Percentiles rank a stretch among this genome's conserved stretches.
phyloP scores from a whole-genome alignment of 2,888 invertebrate species.

The Bellardia bayeri region DNA sequence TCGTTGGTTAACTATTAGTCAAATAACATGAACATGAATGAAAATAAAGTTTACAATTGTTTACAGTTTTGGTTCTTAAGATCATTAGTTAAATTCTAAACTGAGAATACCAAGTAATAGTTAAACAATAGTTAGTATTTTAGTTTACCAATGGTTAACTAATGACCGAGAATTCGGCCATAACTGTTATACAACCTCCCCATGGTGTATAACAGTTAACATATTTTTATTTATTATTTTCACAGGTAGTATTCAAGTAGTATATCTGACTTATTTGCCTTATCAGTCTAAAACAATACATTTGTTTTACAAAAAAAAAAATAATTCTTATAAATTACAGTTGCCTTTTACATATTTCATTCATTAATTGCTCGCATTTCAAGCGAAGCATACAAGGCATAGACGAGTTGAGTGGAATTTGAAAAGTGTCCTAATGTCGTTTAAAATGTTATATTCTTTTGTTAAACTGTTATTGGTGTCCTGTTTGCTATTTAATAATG shows the following conservation, averaged over 20 bases:
- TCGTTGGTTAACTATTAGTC: too few species aligned
- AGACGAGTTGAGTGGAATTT: neutral
- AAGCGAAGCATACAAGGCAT: constrained; percentile 31
- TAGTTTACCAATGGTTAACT: too few species aligned
- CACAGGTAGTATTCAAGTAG: neutral
- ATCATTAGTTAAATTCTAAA: too few species aligned
- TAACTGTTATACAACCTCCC: constrained; percentile 27
- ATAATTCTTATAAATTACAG: constrained; percentile 65
- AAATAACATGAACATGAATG: too few species aligned
- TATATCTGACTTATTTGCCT: constrained; percentile 15
- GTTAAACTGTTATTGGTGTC: constrained; percentile 48
- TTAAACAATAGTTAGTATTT: too few species aligned
- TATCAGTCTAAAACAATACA: constrained; percentile 21
- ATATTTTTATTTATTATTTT: neutral
- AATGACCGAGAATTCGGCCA: too few species aligned
- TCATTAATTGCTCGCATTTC: constrained; percentile 55
- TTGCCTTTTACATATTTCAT: constrained; percentile 29
- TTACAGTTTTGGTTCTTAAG: too few species aligned
- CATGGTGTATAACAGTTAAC: constrained; percentile 25
- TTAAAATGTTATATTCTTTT: constrained; percentile 53
- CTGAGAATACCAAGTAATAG: too few species aligned
- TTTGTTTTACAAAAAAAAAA: constrained; percentile 5
- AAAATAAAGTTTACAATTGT: too few species aligned
- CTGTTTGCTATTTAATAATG: constrained; percentile 32
- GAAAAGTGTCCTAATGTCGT: neutral